Base-by-base conservation (phyloP, 2,888 invertebrate species). In the Podabrus alpinus region DNA sequence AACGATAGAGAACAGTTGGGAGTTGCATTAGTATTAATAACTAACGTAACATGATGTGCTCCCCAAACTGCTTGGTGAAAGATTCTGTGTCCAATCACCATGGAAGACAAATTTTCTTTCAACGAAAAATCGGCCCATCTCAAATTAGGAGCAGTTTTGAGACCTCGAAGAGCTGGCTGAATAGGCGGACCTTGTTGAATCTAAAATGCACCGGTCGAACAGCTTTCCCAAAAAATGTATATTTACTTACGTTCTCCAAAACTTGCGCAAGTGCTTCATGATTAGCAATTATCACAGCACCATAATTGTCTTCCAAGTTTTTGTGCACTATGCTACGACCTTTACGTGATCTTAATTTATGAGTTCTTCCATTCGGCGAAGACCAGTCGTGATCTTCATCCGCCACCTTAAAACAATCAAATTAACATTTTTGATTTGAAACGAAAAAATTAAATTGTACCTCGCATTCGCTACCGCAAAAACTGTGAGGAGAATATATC, bases 261-360 rank as follows among this genome's bases (percentile, higher is more conserved):
- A 96, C 93, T 88, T 96, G 95, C 69, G 95, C 94, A 16, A 96
- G 90, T 9, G 96, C 95, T 88, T 96, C 95, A 85, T 96, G 95
- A 89, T 96, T 96, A 77, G 96, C 95, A 59, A 95, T 93, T 79
- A 96, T 93, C 45, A 96, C 95, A 61, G 96, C 96, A 15, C 95
- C 95, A 84, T 96, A 96, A 88, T 96, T 96, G 84, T 96, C 96
- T 85, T 96, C 96, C 78, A 96, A 90, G 85, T 93, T 95, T 84
- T 92, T 94, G 86, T 95, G 95, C 10, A 95, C 94, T 78, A 95
- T 92, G 86, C 94, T 94, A 76, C 95, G 90, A 69, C 94, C 94
- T 86, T 95, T 94, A 81, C 94, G 90, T 77, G 94, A 92, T 81
- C 95, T 89, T 78, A 95, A 89, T 85, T 87, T 87, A 73, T 87